phyloP scores from a whole-genome alignment of 2,113 vertebrate species.

The Gopherus evgoodei region DNA sequence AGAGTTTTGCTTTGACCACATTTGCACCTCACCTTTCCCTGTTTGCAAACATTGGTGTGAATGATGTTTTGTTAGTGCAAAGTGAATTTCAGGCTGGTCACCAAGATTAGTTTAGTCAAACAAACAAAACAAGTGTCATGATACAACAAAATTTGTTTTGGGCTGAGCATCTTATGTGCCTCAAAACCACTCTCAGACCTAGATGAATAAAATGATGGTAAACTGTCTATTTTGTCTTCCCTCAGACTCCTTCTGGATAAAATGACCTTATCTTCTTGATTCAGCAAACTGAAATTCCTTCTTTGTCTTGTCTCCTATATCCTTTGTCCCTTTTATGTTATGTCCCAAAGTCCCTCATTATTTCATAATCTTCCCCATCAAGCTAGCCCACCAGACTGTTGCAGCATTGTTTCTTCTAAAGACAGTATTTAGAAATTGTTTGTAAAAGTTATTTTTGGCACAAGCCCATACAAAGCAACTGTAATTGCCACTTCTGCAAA shows the following conservation, averaged over 20 bases:
- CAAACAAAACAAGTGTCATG: not conserved
- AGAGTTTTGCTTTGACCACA: not conserved
- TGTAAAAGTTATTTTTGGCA: constrained; percentile 43
- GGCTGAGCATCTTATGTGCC: not conserved
- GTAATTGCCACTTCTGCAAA: constrained; percentile 55
- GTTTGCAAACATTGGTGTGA: not conserved
- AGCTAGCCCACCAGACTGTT: not conserved
- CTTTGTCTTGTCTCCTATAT: not conserved
- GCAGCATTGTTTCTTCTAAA: constrained; percentile 20
- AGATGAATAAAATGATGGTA: not conserved
- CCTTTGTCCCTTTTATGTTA: not conserved
- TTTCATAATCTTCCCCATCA: constrained; percentile 37
- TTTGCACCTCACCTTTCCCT: not conserved
- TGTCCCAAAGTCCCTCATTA: not conserved
- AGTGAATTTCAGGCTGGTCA: not conserved
- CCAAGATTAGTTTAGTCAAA: not conserved
- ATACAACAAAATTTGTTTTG: not conserved
- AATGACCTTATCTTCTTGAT: not conserved
- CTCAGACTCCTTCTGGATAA: not conserved
- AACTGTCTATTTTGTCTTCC: not conserved
- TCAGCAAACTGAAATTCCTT: not conserved
- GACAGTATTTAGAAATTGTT: constrained; percentile 47
- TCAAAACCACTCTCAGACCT: not conserved
- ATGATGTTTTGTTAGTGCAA: not conserved
- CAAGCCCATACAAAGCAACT: not conserved